phyloP scores from a whole-genome alignment of 2,113 vertebrate species.

The Pundamilia nyererei region DNA sequence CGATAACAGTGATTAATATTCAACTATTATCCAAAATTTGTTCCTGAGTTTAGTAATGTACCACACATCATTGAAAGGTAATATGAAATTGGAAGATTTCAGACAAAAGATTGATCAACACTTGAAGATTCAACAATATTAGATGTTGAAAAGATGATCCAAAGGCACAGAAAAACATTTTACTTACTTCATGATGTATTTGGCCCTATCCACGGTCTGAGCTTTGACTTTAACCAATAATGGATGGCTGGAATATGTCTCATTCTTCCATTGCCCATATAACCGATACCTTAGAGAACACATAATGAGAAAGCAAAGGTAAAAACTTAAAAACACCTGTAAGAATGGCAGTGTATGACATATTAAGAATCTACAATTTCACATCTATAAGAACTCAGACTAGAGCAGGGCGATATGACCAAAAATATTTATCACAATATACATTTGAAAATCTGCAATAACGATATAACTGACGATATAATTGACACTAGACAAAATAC shows the following conservation, averaged over 20 bases:
- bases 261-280: constrained; percentile 98
- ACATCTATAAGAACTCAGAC: background rate
- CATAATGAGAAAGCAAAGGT: background rate
- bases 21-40: background rate
- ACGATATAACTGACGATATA: background rate
- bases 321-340: background rate
- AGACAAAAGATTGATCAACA: fast-evolving
- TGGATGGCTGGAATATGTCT: constrained; percentile 91
- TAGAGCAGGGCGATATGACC: background rate
- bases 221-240: constrained; percentile 97
- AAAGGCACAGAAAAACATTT: background rate
- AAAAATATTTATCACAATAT: background rate
- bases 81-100: background rate
- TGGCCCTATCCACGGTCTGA: constrained; percentile 91
- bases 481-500: background rate
- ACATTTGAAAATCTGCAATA: background rate
- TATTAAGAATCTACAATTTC: background rate
- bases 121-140: background rate
- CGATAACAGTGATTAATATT: background rate
- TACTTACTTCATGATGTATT: constrained; percentile 96
- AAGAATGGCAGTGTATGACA: background rate
- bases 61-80: background rate
- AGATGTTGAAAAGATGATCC: background rate
- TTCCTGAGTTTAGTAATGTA: background rate
- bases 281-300: constrained; percentile 83